These are phyloP conservation scores for Aptenodytes forsteri DNA, from an alignment of 2,113 vertebrate species.

Conservation along the genomic window DNA sequence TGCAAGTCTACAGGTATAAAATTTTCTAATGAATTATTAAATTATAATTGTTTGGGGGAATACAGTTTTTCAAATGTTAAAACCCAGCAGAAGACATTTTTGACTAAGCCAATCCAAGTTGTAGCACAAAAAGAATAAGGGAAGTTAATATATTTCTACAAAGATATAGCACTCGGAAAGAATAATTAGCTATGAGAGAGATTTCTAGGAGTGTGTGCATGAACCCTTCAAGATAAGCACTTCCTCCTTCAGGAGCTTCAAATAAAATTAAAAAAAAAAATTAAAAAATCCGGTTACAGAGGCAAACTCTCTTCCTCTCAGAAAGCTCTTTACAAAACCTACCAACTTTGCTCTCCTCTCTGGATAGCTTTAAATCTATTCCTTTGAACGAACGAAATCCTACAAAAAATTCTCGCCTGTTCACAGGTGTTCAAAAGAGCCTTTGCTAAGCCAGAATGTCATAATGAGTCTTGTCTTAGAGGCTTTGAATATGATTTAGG, in stretches of 20 bases:
- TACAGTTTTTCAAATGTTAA: neutral
- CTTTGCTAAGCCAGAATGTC: neutral
- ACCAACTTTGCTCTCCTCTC: neutral
- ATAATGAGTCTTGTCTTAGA: neutral
- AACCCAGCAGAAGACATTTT: neutral
- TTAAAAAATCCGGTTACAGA: neutral
- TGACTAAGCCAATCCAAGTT: neutral
- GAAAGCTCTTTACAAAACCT: neutral
- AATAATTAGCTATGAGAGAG: neutral
- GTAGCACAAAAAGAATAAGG: neutral
- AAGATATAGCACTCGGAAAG: neutral
- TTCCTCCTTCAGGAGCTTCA: neutral
- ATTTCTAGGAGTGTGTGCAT: neutral
- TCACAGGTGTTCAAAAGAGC: neutral
- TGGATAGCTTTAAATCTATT: neutral
- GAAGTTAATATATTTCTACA: neutral
- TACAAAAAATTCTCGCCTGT: neutral
- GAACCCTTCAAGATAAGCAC: constrained; percentile 18
- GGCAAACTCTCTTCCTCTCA: neutral
- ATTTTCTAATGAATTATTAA: neutral
- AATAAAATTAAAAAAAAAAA: neutral
- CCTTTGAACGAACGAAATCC: neutral
- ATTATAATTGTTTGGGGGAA: neutral
- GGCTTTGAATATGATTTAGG: neutral
- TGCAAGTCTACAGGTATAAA: neutral